phyloP scores from a whole-genome alignment of 1,140 invertebrate species.

The Plectrocnemia conspersa region DNA sequence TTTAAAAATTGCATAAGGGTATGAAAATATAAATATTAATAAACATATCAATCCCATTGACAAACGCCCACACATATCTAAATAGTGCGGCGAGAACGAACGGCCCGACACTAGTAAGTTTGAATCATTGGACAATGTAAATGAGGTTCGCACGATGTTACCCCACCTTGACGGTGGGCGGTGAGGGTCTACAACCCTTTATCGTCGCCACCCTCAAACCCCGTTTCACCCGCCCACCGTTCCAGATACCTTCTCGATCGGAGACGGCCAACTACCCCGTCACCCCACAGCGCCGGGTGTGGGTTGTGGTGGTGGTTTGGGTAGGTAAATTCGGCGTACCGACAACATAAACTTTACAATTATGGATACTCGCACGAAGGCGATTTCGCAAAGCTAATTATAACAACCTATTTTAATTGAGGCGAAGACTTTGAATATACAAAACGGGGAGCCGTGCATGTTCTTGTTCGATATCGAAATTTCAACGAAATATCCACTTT shows the following conservation, averaged over 20 bases:
- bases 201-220: neutral
- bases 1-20: too few species aligned
- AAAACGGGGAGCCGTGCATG: too few species aligned
- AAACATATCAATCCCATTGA: too few species aligned
- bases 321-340: conserved; percentile 17
- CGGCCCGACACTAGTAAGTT: conserved; percentile 32
- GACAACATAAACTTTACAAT: conserved; percentile 35
- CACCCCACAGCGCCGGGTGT: too few species aligned
- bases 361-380: conserved; percentile 35
- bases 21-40: too few species aligned
- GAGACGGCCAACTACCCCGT: too few species aligned
- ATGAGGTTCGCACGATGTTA: conserved; percentile 35
- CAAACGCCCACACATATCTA: too few species aligned
- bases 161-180: conserved; percentile 7
- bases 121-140: conserved; percentile 37
- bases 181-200: conserved; percentile 15
- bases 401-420: conserved; percentile 28
- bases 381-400: conserved; percentile 35
- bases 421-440: conserved; percentile 22
- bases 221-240: too few species aligned
- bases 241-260: too few species aligned
- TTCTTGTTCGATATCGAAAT: too few species aligned
- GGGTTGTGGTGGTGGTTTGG: neutral
- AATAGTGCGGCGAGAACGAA: too few species aligned
- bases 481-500: too few species aligned